Percentiles rank a stretch among this genome's conserved stretches.
Evolutionary conservation across 2,797 vertebrate species (phyloP).

Genomic region (Rhynchotus rufescens): DNA sequence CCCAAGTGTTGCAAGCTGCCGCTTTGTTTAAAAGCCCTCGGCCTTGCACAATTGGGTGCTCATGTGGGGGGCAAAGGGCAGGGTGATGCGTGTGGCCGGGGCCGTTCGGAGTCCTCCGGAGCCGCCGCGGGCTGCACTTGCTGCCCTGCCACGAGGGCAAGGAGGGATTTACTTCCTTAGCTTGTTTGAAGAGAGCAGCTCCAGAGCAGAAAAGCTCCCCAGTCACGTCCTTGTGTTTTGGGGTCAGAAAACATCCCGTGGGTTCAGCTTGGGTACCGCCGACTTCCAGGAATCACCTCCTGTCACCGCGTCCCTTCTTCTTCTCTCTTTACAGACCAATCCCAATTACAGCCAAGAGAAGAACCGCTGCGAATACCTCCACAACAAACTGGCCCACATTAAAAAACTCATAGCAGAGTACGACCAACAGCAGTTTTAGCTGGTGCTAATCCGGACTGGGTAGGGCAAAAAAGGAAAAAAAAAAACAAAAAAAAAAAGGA

Average conservation of each 20-base stretch:
- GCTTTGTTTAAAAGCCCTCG: background rate
- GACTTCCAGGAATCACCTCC: background rate
- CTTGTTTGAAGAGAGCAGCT: background rate
- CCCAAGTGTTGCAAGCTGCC: too few species aligned
- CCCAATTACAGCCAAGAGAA: conserved; percentile 98
- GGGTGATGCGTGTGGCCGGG: background rate
- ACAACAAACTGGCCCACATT: conserved; percentile 99
- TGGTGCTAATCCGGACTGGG: conserved; percentile 76
- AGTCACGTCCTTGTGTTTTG: accelerated
- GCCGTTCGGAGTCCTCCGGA: background rate
- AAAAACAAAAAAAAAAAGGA: background rate
- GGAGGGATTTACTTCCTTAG: background rate
- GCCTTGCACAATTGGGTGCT: accelerated
- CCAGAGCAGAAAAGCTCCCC: background rate
- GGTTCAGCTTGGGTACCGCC: accelerated
- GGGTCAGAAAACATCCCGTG: accelerated
- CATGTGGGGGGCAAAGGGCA: background rate
- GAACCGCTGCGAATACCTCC: conserved; percentile 98
- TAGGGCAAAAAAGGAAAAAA: background rate
- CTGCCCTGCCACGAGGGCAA: background rate
- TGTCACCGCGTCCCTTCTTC: background rate
- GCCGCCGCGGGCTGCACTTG: accelerated
- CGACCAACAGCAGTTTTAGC: conserved; percentile 94
- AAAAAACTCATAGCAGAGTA: conserved; percentile 97
- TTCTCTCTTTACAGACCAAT: conserved; percentile 85